Conservation (phyloP, 2,888 invertebrate genomes). For the Eilema griseolum region DNA sequence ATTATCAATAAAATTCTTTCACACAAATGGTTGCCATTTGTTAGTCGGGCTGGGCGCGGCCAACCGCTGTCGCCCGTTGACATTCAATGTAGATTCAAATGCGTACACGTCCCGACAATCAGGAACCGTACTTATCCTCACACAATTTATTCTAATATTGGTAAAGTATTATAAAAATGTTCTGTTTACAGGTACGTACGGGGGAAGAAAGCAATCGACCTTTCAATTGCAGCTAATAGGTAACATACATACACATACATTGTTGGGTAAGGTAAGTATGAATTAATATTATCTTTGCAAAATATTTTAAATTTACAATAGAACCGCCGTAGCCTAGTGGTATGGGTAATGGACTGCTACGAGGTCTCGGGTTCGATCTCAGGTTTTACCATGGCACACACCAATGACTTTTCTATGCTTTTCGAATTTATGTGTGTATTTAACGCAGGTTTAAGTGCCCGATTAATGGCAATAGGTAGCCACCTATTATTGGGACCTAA, state of each 20-base stretch:
- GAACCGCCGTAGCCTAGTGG: no score
- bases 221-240: not conserved
- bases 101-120: conserved; percentile 48
- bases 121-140: conserved; percentile 46
- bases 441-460: no score
- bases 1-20: conserved; percentile 59
- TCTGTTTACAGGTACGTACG: conserved; percentile 10
- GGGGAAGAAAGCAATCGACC: not conserved
- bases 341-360: no score
- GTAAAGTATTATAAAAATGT: conserved; percentile 35
- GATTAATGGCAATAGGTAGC: no score
- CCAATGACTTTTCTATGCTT: no score
- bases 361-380: no score
- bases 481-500: no score
- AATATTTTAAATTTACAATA: no score
- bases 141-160: conserved; percentile 46
- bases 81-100: conserved; percentile 56
- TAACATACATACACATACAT: no score
- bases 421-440: no score
- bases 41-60: conserved; percentile 39
- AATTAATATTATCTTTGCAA: no score
- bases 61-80: conserved; percentile 47
- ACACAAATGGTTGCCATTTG: conserved; percentile 54
- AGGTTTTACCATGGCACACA: no score
- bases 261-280: not conserved